A percentile compares a stretch with the other conserved stretches of the same genome.
phyloP scores from a whole-genome alignment of 2,888 invertebrate genomes.

The Drosophila borealis region DNA sequence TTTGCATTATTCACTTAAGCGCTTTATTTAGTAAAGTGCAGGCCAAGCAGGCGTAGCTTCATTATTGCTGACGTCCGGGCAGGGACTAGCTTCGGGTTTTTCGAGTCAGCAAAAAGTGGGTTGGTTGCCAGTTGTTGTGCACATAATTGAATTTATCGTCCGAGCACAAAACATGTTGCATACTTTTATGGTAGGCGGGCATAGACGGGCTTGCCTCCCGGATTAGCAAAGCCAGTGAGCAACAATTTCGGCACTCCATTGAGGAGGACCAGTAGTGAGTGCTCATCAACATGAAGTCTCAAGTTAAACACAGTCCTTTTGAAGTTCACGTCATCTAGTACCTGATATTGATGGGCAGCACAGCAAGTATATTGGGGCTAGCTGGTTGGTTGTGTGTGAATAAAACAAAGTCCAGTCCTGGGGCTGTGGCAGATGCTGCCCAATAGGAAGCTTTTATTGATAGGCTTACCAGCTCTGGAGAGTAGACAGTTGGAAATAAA shows the following conservation, averaged over 20 bases:
- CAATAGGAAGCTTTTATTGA: too few relatives aligned
- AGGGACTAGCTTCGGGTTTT: neutral
- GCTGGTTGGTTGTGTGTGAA: too few relatives aligned
- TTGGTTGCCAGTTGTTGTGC: conserved; percentile 55
- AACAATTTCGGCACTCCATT: conserved; percentile 9
- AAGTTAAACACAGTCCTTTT: conserved; percentile 2
- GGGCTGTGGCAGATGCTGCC: too few relatives aligned
- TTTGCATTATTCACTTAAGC: conserved; percentile 80
- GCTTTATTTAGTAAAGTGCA: conserved; percentile 73
- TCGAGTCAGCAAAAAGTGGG: conserved; percentile 40
- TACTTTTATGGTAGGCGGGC: conserved; percentile 10
- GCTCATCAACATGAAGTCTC: conserved; percentile 10
- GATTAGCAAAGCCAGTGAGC: conserved; percentile 22
- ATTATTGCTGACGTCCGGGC: conserved; percentile 70
- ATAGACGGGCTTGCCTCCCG: conserved; percentile 1
- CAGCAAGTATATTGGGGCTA: too few relatives aligned
- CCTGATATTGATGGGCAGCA: neutral
- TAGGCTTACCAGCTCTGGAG: too few relatives aligned
- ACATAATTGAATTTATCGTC: conserved; percentile 76
- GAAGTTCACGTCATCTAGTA: neutral
- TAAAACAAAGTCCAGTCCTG: too few relatives aligned
- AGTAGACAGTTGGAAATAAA: too few relatives aligned
- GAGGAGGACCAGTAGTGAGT: neutral
- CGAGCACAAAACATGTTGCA: conserved; percentile 63
- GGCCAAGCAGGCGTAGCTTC: conserved; percentile 56